Evolutionary conservation across 2,797 vertebrate genomes (phyloP).

Genomic region (Salmo trutta): DNA sequence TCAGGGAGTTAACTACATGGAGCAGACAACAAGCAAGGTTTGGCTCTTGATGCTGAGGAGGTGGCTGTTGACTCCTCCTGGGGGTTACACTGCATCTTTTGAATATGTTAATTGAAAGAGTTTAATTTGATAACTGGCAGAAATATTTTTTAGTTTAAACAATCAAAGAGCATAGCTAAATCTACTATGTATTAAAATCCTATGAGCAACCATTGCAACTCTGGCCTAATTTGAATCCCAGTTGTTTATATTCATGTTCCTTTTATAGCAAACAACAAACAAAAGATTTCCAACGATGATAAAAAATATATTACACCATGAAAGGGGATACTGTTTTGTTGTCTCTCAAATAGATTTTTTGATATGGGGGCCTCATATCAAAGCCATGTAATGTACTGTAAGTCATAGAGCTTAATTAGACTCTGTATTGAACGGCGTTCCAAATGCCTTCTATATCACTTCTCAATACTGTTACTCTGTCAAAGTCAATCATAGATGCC

Average conservation of each 20-base stretch:
- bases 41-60: background rate
- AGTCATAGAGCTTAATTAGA: conserved; percentile 35
- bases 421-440: conserved; percentile 20
- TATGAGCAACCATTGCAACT: background rate
- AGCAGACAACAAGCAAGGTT: conserved; percentile 18
- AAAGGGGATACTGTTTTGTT: conserved; percentile 36
- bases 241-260: background rate
- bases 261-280: conserved; percentile 7
- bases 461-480: conserved; percentile 47
- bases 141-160: background rate
- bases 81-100: background rate
- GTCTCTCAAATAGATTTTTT: conserved; percentile 26
- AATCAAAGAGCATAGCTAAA: background rate
- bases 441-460: conserved; percentile 34
- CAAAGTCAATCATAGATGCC: conserved; percentile 61
- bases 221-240: background rate
- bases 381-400: conserved; percentile 7
- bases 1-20: conserved; percentile 25
- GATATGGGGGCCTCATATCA: conserved; percentile 23
- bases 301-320: conserved; percentile 18
- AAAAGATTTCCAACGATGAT: conserved; percentile 28
- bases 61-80: background rate
- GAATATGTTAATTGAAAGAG: conserved; percentile 8
- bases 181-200: background rate
- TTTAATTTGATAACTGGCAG: background rate